Conservation (phyloP, 2,797 vertebrate species). For the Sebastes baramenuke region DNA sequence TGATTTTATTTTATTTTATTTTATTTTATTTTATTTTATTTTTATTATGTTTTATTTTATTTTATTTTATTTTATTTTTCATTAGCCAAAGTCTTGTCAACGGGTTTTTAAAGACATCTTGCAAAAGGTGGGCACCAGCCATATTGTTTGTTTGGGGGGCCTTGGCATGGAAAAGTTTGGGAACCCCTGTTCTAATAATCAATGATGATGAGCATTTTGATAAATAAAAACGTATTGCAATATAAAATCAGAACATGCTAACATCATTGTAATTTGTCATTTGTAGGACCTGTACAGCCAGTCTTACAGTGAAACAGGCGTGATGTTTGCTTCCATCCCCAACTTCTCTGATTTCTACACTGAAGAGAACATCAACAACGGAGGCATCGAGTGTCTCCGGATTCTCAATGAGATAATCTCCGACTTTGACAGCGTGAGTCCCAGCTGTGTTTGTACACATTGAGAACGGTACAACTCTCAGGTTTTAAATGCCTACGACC, state of each 20-base stretch:
- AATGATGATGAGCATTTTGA: not conserved
- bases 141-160: too few species aligned
- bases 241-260: not conserved
- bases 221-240: not conserved
- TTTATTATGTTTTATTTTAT: too few species aligned
- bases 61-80: too few species aligned
- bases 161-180: too few species aligned
- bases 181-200: not conserved
- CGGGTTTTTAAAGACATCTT: too few species aligned
- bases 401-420: slow-evolving; percentile 99
- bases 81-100: too few species aligned
- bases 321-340: slow-evolving; percentile 98
- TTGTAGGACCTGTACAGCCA: slow-evolving; percentile 95
- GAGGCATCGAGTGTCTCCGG: slow-evolving; percentile 94
- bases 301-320: slow-evolving; percentile 93
- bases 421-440: slow-evolving; percentile 93
- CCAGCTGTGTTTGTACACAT: not conserved
- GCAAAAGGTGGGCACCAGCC: fast-evolving
- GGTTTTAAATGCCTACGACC: not conserved
- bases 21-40: too few species aligned
- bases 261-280: not conserved
- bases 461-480: not conserved
- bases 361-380: slow-evolving; percentile 96
- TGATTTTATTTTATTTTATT: too few species aligned
- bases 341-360: slow-evolving; percentile 99